phyloP scores from a whole-genome alignment of 2,113 vertebrate species.

The Takifugu bimaculatus region DNA sequence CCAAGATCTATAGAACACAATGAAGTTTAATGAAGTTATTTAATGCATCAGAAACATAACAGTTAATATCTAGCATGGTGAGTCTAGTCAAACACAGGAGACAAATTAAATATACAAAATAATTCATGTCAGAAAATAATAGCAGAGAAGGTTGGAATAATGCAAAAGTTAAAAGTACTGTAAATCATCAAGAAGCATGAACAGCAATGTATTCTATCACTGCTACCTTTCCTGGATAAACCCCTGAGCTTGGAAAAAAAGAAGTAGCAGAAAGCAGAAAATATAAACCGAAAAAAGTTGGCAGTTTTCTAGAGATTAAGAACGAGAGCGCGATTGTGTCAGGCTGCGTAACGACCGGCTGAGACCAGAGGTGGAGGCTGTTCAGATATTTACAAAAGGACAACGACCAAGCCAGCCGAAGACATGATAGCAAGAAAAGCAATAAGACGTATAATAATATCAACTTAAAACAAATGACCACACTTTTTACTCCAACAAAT shows the following conservation, averaged over 20 bases:
- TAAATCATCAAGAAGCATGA: slow-evolving; percentile 61
- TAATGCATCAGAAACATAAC: slow-evolving; percentile 67
- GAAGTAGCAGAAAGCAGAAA: slow-evolving; percentile 58
- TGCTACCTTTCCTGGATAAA: slow-evolving; percentile 65
- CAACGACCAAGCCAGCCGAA: slow-evolving; percentile 46
- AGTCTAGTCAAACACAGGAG: slow-evolving; percentile 54
- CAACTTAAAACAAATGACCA: slow-evolving; percentile 63
- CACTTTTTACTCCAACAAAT: slow-evolving; percentile 63
- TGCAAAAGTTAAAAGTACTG: slow-evolving; percentile 52
- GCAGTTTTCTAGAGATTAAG: slow-evolving; percentile 66
- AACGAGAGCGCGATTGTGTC: slow-evolving; percentile 50
- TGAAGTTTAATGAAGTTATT: slow-evolving; percentile 58
- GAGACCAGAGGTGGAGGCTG: slow-evolving; percentile 56
- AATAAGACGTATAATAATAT: slow-evolving; percentile 62
- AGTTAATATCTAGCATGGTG: slow-evolving; percentile 40
- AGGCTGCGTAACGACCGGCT: slow-evolving; percentile 42
- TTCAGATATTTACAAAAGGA: slow-evolving; percentile 75
- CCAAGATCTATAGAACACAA: slow-evolving; percentile 16
- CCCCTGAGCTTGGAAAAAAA: slow-evolving; percentile 75
- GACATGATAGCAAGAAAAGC: slow-evolving; percentile 52
- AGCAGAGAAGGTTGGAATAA: slow-evolving; percentile 50
- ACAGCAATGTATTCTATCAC: slow-evolving; percentile 55
- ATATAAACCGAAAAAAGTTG: slow-evolving; percentile 64
- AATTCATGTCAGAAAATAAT: slow-evolving; percentile 57
- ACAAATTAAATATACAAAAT: slow-evolving; percentile 64